A percentile compares a stretch with the other conserved stretches of the same genome.
Evolutionary conservation across 2,113 vertebrate species (phyloP).

Genomic region (Tragulus kanchil): DNA sequence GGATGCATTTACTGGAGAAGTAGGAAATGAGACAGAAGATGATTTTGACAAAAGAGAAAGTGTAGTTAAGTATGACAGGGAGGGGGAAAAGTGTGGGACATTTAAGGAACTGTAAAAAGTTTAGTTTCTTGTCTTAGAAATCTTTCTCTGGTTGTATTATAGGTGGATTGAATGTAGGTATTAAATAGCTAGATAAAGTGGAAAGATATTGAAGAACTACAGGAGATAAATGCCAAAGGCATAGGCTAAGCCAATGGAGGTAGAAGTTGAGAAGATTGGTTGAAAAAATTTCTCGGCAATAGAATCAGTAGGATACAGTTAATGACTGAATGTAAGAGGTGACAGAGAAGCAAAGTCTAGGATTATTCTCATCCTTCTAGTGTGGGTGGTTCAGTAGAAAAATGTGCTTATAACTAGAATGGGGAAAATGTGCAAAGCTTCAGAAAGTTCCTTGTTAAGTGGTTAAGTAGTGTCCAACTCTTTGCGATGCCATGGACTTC

Average conservation of each 20-base stretch:
- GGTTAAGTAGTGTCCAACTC: neutral
- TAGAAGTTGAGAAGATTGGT: neutral
- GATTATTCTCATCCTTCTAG: neutral
- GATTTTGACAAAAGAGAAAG: neutral
- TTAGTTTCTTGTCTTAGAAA: constrained; percentile 12
- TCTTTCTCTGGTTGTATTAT: neutral
- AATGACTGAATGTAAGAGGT: neutral
- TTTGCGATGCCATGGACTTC: neutral
- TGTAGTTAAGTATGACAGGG: neutral
- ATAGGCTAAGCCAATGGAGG: neutral
- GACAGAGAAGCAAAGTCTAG: neutral
- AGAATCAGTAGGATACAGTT: neutral
- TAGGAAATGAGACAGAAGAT: neutral
- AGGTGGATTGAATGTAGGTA: neutral
- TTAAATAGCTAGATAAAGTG: neutral
- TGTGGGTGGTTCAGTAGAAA: neutral
- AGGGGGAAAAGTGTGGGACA: neutral
- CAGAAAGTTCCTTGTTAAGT: neutral
- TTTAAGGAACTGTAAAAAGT: neutral
- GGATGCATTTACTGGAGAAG: neutral
- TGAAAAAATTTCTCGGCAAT: neutral
- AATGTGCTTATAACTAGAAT: neutral
- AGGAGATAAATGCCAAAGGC: neutral
- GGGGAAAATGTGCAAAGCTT: neutral
- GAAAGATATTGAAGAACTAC: neutral